Evolutionary conservation across 1,140 invertebrate species (phyloP), one percentile per base, ranked within the genome.

Genomic region (Pantala flavescens): DNA sequence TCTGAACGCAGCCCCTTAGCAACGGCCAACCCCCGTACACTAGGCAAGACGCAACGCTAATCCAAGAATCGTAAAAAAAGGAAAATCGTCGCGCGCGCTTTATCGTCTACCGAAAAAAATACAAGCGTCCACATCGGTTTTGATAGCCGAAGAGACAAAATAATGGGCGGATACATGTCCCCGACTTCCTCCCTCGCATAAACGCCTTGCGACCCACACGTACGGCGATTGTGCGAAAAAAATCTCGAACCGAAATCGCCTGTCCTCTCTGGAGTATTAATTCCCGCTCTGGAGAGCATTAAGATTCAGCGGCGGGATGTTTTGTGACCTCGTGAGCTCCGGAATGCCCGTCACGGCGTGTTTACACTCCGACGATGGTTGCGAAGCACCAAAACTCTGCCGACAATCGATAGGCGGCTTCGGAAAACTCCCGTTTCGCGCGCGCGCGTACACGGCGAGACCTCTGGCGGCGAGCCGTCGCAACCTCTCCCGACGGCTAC

Each of bases 311-410:
- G 49, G 12, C 49, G 49, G 49, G n/a, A 21, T 63, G 49, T 63
- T 16, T 63, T 63, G 49, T 63, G 49, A 63, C 49, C 49, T 63
- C 49, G 49, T 63, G 49, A 63, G 49, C 49, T 63, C 3, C n/a
- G 49, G 49, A 63, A 63, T 63, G 49, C 49, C 49, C 49, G 49
- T 63, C 49, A 63, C 49, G 49, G 16, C 49, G 49, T 63, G 49
- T 63, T 63, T 63, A 63, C 49, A 63, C n/a, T 63, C 16, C 49
- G 49, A 63, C 12, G 49, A 63, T 63, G 49, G 49, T 63, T 63
- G 49, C 49, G 49, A 63, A 63, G 49, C 49, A 63, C 3, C 49
- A 63, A 63, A 63, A 63, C 49, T 63, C 28, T 36, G 3, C 49
- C 49, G 12, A 63, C 49, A 63, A 63, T 63, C 49, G 49, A 63